These are phyloP conservation scores for Ridgeia piscesae DNA, from an alignment of 1,140 invertebrate species.

Conservation along the genomic window DNA sequence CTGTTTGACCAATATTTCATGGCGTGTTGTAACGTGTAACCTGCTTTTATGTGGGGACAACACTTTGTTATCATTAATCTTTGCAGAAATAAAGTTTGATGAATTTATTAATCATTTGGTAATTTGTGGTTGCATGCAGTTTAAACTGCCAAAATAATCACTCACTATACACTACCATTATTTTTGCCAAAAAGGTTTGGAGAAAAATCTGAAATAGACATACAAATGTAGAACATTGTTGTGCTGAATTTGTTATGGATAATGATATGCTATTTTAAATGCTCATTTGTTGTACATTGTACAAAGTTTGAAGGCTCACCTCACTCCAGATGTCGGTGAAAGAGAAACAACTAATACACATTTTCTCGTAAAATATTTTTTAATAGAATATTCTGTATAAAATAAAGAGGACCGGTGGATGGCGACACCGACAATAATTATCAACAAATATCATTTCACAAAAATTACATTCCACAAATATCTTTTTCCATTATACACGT, in stretches of 20 bases:
- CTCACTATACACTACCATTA: no score
- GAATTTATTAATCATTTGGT: background rate
- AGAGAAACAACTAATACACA: no score
- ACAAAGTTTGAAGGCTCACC: no score
- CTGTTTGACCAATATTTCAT: background rate
- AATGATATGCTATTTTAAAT: no score
- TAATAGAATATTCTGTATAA: conserved; percentile 2
- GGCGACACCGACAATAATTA: background rate
- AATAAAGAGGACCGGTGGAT: background rate
- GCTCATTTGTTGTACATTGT: no score
- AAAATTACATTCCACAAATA: background rate
- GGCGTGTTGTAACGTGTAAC: background rate
- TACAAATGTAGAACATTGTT: no score
- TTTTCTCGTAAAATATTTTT: background rate
- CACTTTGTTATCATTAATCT: background rate
- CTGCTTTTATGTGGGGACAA: background rate
- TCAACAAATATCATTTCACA: background rate
- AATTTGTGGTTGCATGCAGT: background rate
- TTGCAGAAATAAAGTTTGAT: background rate
- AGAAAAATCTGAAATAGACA: no score
- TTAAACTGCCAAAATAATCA: background rate
- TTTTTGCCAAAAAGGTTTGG: no score
- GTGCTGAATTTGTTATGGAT: no score
- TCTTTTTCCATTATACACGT: background rate
- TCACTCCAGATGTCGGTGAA: no score